These are phyloP conservation scores for Trachemys scripta DNA, from an alignment of 2,113 vertebrate genomes.

Conservation along the genomic window DNA sequence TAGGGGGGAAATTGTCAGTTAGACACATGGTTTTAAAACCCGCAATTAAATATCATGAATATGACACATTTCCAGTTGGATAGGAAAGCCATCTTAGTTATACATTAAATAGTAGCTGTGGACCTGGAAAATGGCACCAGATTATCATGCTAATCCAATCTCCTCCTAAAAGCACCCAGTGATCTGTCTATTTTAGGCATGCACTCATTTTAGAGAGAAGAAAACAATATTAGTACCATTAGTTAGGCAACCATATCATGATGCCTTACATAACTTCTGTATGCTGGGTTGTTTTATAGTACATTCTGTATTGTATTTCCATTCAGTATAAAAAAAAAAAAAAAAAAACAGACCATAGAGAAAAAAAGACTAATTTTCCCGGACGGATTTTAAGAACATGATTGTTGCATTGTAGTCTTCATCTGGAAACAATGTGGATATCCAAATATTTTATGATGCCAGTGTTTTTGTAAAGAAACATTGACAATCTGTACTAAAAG, in stretches of 20 bases:
- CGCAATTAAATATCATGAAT: background rate
- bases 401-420: background rate
- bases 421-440: background rate
- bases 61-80: background rate
- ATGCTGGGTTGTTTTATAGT: background rate
- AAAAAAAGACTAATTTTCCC: background rate
- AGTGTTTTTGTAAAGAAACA: background rate
- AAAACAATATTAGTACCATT: background rate
- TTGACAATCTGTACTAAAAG: background rate
- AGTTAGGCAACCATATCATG: background rate
- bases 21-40: background rate
- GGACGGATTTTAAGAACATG: background rate
- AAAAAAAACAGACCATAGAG: background rate
- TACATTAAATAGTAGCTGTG: background rate
- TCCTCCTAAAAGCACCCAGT: background rate
- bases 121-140: background rate
- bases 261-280: background rate
- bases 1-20: background rate
- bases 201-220: background rate
- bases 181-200: background rate
- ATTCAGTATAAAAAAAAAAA: background rate
- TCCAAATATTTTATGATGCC: background rate
- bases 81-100: background rate
- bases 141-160: background rate
- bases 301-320: background rate